phyloP scores from a whole-genome alignment of 2,797 vertebrate genomes.

The Xyrichtys novacula region DNA sequence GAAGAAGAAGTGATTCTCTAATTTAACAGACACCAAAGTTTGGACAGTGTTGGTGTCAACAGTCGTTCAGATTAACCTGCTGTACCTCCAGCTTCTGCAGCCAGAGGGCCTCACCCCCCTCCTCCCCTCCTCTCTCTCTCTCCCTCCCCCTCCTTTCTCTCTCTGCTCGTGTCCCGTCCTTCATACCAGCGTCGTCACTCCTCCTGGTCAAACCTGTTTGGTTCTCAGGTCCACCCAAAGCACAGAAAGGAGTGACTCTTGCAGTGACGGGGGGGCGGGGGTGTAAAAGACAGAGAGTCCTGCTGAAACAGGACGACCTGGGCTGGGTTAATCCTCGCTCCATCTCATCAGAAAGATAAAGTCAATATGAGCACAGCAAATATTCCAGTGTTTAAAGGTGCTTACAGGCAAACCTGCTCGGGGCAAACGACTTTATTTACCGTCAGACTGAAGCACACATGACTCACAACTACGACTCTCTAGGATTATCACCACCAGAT shows the following conservation, averaged over 20 bases:
- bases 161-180: not conserved
- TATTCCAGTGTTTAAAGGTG: not conserved
- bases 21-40: not conserved
- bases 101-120: slow-evolving; percentile 45
- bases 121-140: not conserved
- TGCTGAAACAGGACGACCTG: slow-evolving; percentile 43
- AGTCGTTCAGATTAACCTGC: slow-evolving; percentile 16
- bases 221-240: slow-evolving; percentile 48
- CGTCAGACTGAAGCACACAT: not conserved
- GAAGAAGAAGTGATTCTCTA: not conserved
- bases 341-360: not conserved
- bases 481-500: too few species aligned
- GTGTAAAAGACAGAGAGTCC: slow-evolving; percentile 22
- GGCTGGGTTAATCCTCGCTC: slow-evolving; percentile 15
- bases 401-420: not conserved
- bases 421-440: not conserved
- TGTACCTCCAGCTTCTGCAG: slow-evolving; percentile 1
- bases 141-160: not conserved
- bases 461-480: too few species aligned
- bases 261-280: not conserved
- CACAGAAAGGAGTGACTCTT: slow-evolving; percentile 45
- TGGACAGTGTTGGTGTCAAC: not conserved
- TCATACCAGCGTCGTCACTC: slow-evolving; percentile 21
- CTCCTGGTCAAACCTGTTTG: slow-evolving; percentile 76
- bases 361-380: slow-evolving; percentile 19